Conservation (phyloP, 2,888 invertebrate genomes). For the Drosophila basisetae region DNA sequence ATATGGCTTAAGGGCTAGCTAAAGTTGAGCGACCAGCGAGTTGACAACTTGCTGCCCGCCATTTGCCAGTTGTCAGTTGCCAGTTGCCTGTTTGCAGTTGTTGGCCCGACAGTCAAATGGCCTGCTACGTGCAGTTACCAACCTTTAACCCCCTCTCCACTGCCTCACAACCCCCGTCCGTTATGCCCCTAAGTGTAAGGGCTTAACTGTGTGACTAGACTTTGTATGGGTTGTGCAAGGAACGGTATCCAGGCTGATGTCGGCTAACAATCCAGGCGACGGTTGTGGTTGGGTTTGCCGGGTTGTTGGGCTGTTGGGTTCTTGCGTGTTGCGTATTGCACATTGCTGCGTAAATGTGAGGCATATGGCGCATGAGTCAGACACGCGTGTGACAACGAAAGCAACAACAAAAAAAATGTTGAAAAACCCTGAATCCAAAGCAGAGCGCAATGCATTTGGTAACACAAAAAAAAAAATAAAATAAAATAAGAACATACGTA, state of each 20-base stretch:
- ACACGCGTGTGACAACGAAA: constrained; percentile 32
- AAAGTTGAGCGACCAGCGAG: constrained; percentile 46
- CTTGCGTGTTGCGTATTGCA: constrained; percentile 32
- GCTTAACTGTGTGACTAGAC: constrained; percentile 40
- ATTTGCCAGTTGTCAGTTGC: constrained; percentile 17
- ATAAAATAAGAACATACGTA: constrained; percentile 5
- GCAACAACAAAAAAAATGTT: constrained; percentile 9
- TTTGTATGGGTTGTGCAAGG: constrained; percentile 46
- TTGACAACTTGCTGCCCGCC: constrained; percentile 30
- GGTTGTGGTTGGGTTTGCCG: neutral
- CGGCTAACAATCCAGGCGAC: constrained; percentile 13
- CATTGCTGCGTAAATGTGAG: constrained; percentile 19
- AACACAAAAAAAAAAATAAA: neutral
- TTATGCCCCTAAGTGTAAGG: constrained; percentile 14
- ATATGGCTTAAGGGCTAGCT: neutral
- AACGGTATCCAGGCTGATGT: constrained; percentile 17
- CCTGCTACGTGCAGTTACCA: constrained; percentile 21
- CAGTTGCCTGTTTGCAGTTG: constrained; percentile 24
- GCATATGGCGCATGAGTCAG: constrained; percentile 43
- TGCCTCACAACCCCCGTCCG: neutral
- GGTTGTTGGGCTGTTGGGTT: neutral
- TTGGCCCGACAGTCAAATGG: constrained; percentile 47
- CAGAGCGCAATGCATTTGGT: neutral
- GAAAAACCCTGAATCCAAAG: neutral
- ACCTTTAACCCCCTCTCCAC: neutral